A percentile compares a stretch with the other conserved stretches of the same genome.
phyloP scores from a whole-genome alignment of 53 echinoderm and acorn worm genomes.

The Holothuria leucospilota region DNA sequence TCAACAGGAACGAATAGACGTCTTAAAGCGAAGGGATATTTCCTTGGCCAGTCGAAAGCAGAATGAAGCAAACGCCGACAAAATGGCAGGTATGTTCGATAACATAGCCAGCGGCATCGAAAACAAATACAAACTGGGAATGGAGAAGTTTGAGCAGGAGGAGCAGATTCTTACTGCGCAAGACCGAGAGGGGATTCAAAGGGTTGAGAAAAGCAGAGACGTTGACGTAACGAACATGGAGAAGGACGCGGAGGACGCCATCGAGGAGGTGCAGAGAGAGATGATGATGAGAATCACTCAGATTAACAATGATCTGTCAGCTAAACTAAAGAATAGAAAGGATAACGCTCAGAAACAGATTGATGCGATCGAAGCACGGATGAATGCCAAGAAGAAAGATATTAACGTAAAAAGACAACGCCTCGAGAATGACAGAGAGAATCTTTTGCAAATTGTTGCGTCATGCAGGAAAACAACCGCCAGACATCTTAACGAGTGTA shows the following conservation, averaged over 20 bases:
- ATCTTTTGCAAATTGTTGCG: constrained; percentile 17
- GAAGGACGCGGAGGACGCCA: constrained; percentile 17
- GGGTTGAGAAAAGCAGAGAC: constrained; percentile 12
- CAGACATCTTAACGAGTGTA: constrained; percentile 1
- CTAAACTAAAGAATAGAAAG: not conserved
- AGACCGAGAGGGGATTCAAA: constrained; percentile 24
- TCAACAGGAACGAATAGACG: not conserved
- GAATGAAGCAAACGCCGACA: constrained; percentile 1
- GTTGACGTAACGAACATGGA: not conserved
- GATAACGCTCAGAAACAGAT: constrained; percentile 28
- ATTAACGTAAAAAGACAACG: constrained; percentile 4
- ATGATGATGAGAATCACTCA: constrained; percentile 22
- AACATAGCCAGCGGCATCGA: constrained; percentile 26
- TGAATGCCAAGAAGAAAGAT: constrained; percentile 39
- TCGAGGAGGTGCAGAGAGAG: constrained; percentile 21
- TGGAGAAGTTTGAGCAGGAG: constrained; percentile 37
- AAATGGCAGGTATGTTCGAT: constrained; percentile 15
- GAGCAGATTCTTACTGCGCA: constrained; percentile 8
- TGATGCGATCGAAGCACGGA: constrained; percentile 16
- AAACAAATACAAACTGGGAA: constrained; percentile 8
- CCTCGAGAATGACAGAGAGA: constrained; percentile 16
- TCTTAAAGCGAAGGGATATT: not conserved
- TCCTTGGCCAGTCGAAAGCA: constrained; percentile 32
- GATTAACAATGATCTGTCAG: constrained; percentile 9
- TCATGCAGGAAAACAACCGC: constrained; percentile 6